Evolutionary conservation across 2,797 vertebrate genomes (phyloP).

Genomic region (Tenualosa thibaudeaui): DNA sequence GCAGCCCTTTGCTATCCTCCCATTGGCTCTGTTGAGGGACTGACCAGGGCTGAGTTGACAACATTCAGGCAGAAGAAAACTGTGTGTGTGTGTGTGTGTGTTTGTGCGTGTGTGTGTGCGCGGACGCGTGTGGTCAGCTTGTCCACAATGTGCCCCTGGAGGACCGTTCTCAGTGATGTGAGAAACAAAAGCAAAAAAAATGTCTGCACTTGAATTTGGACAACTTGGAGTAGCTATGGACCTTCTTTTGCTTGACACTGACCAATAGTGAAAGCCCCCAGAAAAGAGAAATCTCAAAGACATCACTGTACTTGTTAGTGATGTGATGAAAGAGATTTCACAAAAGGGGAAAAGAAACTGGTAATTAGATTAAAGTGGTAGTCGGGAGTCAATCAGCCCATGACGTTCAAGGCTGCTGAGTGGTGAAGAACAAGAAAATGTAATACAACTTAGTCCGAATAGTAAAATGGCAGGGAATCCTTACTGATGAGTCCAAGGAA

Average conservation of each 20-base stretch:
- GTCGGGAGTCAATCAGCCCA: too few species aligned
- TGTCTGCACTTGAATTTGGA: too few species aligned
- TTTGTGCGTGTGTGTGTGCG: neutral
- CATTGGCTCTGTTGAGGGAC: neutral
- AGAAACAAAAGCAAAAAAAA: neutral
- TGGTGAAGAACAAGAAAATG: too few species aligned
- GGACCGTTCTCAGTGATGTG: neutral
- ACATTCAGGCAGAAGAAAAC: neutral
- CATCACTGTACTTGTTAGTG: too few species aligned
- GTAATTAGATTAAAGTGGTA: neutral
- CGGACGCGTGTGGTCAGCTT: conserved; percentile 30
- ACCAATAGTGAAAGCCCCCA: too few species aligned
- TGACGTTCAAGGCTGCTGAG: too few species aligned
- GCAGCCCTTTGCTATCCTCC: neutral
- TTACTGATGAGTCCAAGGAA: too few species aligned
- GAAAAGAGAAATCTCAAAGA: too few species aligned
- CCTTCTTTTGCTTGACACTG: too few species aligned
- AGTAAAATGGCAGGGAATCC: too few species aligned
- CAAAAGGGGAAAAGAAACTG: neutral
- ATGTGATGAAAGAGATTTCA: neutral
- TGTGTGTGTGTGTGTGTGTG: neutral
- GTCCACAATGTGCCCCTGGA: neutral
- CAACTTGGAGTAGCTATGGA: too few species aligned
- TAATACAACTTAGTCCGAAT: too few species aligned
- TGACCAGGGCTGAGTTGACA: conserved; percentile 8